Conservation (phyloP, 1,140 invertebrate genomes). For the Achatina immaculata region DNA sequence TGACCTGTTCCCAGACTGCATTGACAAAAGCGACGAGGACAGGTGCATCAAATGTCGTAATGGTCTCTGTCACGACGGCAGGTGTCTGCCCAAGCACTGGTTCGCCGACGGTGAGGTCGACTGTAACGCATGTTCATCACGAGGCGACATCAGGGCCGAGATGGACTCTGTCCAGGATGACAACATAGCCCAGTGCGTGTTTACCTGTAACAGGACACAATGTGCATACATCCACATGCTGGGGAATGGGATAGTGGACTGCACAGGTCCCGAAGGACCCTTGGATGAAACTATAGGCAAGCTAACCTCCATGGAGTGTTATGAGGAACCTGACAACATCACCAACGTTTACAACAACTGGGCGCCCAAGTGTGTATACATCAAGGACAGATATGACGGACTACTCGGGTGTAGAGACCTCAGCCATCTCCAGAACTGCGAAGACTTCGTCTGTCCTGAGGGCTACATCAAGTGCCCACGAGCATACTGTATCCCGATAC, state of each 20-base stretch:
- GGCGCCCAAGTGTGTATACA: slow-evolving; percentile 28
- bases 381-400: slow-evolving; percentile 23
- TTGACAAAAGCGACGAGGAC: slow-evolving; percentile 22
- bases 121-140: slow-evolving; percentile 17
- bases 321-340: neutral
- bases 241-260: slow-evolving; percentile 8
- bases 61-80: slow-evolving; percentile 30
- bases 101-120: slow-evolving; percentile 17
- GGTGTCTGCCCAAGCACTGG: slow-evolving; percentile 28
- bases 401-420: slow-evolving; percentile 17
- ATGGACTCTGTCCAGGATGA: slow-evolving; percentile 11
- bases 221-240: slow-evolving; percentile 12
- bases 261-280: slow-evolving; percentile 16
- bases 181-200: slow-evolving; percentile 9
- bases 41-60: slow-evolving; percentile 27
- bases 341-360: slow-evolving; percentile 20
- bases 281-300: slow-evolving; percentile 13
- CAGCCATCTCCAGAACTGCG: slow-evolving; percentile 17
- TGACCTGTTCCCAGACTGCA: slow-evolving; percentile 30
- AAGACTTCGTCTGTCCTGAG: slow-evolving; percentile 9
- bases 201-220: slow-evolving; percentile 23
- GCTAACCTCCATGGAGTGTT: neutral
- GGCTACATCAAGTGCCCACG: slow-evolving; percentile 21
- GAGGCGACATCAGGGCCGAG: slow-evolving; percentile 2
- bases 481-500: slow-evolving; percentile 16